Conservation (phyloP, 37 sponge, comb jelly and placozoan species). For the Diacarnus erythraeanus region DNA sequence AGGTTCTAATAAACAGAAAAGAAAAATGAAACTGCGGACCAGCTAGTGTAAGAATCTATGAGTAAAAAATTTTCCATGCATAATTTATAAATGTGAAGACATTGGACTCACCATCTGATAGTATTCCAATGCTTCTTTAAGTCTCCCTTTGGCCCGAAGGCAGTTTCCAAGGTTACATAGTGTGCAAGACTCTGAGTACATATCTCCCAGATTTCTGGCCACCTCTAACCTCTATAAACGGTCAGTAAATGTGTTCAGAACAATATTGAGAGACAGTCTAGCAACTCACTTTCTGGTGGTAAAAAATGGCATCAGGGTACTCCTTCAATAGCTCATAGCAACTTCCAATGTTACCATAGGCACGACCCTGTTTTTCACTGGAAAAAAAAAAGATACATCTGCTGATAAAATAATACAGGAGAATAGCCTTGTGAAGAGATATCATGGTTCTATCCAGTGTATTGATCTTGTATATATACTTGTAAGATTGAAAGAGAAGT, state of each 20-base stretch:
- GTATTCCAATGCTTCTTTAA: conserved; percentile 57
- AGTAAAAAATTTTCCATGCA: too few species aligned
- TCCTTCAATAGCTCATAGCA: conserved; percentile 67
- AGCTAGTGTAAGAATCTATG: too few species aligned
- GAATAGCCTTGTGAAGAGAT: too few species aligned
- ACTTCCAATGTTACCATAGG: conserved; percentile 64
- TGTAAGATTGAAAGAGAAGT: too few species aligned
- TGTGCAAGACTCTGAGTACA: conserved; percentile 36
- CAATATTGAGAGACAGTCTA: background rate
- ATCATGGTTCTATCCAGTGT: too few species aligned
- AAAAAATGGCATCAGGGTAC: conserved; percentile 65
- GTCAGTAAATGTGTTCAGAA: background rate
- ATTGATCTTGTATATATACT: too few species aligned
- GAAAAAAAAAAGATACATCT: background rate
- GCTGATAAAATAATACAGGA: too few species aligned
- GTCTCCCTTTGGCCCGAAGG: conserved; percentile 38
- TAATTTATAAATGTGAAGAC: too few species aligned
- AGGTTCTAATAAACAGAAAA: conserved; percentile 25
- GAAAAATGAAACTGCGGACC: background rate
- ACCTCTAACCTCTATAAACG: conserved; percentile 57
- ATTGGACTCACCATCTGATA: conserved; percentile 46
- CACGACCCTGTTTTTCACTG: conserved; percentile 60
- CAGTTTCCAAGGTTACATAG: conserved; percentile 84
- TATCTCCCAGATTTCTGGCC: conserved; percentile 37
- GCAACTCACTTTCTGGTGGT: conserved; percentile 51